phyloP scores from a whole-genome alignment of 2,797 vertebrate genomes.

The Siniperca undulata region DNA sequence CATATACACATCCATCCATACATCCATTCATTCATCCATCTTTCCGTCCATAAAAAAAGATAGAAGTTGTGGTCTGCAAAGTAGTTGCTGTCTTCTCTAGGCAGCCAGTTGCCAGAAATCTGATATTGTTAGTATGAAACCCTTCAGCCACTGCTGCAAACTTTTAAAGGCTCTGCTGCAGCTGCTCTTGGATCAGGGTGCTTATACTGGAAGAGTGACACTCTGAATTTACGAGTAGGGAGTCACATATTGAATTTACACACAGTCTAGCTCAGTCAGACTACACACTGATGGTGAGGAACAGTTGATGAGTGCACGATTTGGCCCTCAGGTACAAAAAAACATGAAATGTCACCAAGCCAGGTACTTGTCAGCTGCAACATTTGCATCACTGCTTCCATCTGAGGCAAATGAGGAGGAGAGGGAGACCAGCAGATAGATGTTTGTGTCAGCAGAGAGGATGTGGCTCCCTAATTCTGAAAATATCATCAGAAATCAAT shows the following conservation, averaged over 20 bases:
- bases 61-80: slow-evolving; percentile 25
- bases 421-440: slow-evolving; percentile 29
- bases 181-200: slow-evolving; percentile 25
- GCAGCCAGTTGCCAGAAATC: slow-evolving; percentile 26
- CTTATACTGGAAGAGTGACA: slow-evolving; percentile 19
- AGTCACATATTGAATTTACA: slow-evolving; percentile 18
- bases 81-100: slow-evolving; percentile 15
- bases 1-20: slow-evolving; percentile 63
- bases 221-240: slow-evolving; percentile 42
- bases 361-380: slow-evolving; percentile 29
- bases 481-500: neutral
- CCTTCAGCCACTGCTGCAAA: slow-evolving; percentile 48
- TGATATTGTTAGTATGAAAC: slow-evolving; percentile 38
- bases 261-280: slow-evolving; percentile 15
- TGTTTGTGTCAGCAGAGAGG: slow-evolving; percentile 44
- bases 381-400: slow-evolving; percentile 54
- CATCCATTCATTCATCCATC: slow-evolving; percentile 29
- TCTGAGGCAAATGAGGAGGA: slow-evolving; percentile 42
- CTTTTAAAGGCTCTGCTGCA: slow-evolving; percentile 32
- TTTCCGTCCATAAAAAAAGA: slow-evolving; percentile 2
- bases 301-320: slow-evolving; percentile 21
- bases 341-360: slow-evolving; percentile 26
- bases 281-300: slow-evolving; percentile 33
- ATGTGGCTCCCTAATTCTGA: slow-evolving; percentile 14
- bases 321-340: slow-evolving; percentile 34